A percentile compares a stretch with the other conserved stretches of the same genome.
Evolutionary conservation across 2,113 vertebrate species (phyloP).

Genomic region (Agapornis roseicollis): DNA sequence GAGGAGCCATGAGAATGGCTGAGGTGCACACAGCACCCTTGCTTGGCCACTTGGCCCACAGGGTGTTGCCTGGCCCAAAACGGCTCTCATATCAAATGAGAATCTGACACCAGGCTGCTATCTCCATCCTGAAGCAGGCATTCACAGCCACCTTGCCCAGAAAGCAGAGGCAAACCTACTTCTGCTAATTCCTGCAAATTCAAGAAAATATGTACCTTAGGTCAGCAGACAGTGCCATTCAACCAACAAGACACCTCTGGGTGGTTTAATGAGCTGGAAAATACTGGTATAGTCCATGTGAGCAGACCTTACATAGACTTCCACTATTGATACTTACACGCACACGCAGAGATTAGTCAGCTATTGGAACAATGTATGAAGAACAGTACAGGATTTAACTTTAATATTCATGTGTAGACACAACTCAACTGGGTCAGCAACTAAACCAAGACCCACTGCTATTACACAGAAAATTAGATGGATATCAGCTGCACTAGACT

Average conservation of each 20-base stretch:
- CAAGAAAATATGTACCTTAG: fast-evolving
- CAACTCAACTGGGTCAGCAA: background rate
- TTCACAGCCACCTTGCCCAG: background rate
- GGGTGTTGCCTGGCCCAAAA: background rate
- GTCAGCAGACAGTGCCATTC: background rate
- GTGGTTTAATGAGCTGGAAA: background rate
- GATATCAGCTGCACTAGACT: background rate
- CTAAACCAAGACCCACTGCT: background rate
- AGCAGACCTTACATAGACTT: background rate
- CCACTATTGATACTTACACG: background rate
- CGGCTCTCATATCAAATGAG: fast-evolving
- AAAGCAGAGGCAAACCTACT: background rate
- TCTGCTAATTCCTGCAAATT: background rate
- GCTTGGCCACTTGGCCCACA: no score
- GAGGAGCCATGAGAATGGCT: background rate
- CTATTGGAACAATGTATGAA: background rate
- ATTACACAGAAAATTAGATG: background rate
- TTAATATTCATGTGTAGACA: background rate
- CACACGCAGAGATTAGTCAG: no score
- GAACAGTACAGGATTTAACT: background rate
- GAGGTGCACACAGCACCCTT: background rate
- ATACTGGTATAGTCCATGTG: background rate
- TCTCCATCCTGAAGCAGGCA: background rate
- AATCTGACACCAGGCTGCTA: background rate
- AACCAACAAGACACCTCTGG: background rate